Evolutionary conservation across 1,140 invertebrate species (phyloP), one percentile per base, ranked within the genome.

Genomic region (Ceratoteleas bidentatus): DNA sequence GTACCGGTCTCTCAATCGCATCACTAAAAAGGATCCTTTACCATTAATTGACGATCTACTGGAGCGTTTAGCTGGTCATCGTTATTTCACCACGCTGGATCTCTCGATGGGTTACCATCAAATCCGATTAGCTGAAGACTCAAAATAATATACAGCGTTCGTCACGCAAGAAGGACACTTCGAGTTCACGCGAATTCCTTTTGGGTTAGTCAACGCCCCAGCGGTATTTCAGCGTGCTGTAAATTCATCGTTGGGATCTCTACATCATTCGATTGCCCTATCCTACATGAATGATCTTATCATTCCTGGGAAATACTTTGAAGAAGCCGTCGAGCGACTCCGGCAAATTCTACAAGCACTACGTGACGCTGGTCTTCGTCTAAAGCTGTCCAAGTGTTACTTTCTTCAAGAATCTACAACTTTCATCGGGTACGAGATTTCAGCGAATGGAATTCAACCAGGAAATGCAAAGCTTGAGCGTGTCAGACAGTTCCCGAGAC

Each of bases 401-500:
- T 85, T 86, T 33, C 60, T 75, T 14, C 14, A 14, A 52, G 73
- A 82, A 13, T 85, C 38, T 0, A 60, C 72, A 4, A 78, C 84
- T 13, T 89, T 87, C 40, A 33, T 88, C 0, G 86, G 86, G 0
- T 64, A 82, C 15, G 75, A 83, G 10, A 87, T 54, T 32, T 65
- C 49, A 6, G 57, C 45, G 0, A 73, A 85, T 43, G 81, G 86
- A 33, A 81, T 90, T 5, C 50, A 58, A 52, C 84, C 84, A 9
- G 84, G 69, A 0, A 32, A 33, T 5, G 14, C 33, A 10, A 88
- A 88, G 49, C 24, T 87, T 0, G 47, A 84, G 34, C 82, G 84
- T 40, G 24, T 88, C 10, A 1, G 15, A 14, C 47, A 78, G 15
- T 62, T 72, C 6, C 8, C 15, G 0, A 60, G 32, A 5, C 81